These are phyloP conservation scores for Saccopteryx leptura DNA, from an alignment of 2,113 vertebrate species.

Conservation along the genomic window DNA sequence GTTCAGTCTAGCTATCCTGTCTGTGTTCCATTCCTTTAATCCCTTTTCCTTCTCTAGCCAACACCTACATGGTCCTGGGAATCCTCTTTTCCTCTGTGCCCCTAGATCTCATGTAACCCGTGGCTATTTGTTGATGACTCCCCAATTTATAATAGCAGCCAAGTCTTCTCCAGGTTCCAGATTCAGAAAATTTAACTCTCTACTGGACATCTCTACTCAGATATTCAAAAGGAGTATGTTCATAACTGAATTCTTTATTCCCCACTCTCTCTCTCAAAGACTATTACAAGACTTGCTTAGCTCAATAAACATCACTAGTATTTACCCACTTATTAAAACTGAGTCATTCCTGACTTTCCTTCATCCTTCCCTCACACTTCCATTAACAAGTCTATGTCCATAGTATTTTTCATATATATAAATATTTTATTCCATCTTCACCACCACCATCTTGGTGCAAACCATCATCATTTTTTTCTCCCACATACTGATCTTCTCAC, in stretches of 20 bases:
- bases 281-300: neutral
- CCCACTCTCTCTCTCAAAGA: neutral
- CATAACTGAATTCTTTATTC: neutral
- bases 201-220: neutral
- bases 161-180: neutral
- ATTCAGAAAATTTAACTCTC: slow-evolving; percentile 15
- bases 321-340: neutral
- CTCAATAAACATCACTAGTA: neutral
- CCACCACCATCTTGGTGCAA: neutral
- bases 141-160: neutral
- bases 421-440: neutral
- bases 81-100: neutral
- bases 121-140: neutral
- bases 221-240: neutral
- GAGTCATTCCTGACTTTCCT: neutral
- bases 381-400: neutral
- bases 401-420: neutral
- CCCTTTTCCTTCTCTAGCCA: neutral
- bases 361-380: neutral
- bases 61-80: neutral
- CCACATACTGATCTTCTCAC: neutral
- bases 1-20: neutral
- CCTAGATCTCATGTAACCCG: neutral
- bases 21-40: neutral
- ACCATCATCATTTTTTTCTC: neutral